Conservation (phyloP, 2,113 vertebrate genomes). For the Talpa occidentalis region DNA sequence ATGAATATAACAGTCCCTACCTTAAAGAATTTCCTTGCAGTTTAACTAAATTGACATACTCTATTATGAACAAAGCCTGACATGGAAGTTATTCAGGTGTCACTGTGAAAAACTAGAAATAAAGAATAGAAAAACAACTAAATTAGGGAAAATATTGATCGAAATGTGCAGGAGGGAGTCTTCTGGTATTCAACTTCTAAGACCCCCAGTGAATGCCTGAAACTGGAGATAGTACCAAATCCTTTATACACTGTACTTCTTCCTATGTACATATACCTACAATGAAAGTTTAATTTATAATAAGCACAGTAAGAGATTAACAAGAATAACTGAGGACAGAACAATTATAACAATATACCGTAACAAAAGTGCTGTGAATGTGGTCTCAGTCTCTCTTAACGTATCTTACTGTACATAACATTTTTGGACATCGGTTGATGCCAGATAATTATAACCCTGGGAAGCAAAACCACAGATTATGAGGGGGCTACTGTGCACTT, state of each 20-base stretch:
- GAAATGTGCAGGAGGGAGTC: neutral
- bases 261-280: neutral
- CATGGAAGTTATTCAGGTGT: neutral
- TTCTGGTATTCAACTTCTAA: neutral
- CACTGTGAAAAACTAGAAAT: neutral
- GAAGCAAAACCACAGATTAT: no score
- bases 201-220: no score
- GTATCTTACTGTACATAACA: neutral
- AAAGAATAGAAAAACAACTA: neutral
- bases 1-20: neutral
- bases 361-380: neutral
- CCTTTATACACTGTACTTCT: no score
- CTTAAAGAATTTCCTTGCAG: neutral
- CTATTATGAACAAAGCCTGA: constrained; percentile 14
- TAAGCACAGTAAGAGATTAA: neutral
- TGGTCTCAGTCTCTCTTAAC: neutral
- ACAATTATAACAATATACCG: neutral
- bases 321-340: neutral
- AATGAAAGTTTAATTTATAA: neutral
- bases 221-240: no score
- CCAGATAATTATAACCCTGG: neutral
- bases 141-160: neutral
- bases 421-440: neutral
- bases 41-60: neutral
- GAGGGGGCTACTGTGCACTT: neutral